A percentile compares a stretch with the other conserved stretches of the same genome.
phyloP scores from a whole-genome alignment of 2,797 vertebrate genomes.

The Tragopan temminckii region DNA sequence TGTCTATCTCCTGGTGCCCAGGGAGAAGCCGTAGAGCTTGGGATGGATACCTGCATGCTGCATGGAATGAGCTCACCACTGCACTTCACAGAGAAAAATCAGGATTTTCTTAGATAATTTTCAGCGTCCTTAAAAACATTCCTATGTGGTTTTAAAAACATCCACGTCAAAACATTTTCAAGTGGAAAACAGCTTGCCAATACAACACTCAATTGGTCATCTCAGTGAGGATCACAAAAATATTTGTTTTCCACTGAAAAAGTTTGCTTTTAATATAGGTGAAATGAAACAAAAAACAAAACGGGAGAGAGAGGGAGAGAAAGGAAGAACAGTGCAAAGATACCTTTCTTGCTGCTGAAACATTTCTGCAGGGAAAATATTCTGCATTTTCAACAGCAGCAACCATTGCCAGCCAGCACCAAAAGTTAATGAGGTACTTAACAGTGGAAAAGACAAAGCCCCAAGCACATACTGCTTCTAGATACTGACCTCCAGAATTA shows the following conservation, averaged over 20 bases:
- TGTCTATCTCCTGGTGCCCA: rapidly evolving
- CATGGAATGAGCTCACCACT: neutral
- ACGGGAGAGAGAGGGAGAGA: neutral
- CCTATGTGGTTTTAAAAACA: neutral
- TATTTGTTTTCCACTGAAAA: neutral
- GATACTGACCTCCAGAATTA: neutral
- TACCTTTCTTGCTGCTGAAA: neutral
- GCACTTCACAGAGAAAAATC: neutral
- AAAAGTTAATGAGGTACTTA: constrained; percentile 17
- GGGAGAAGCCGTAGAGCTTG: neutral
- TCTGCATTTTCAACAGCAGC: neutral
- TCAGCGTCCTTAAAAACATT: neutral
- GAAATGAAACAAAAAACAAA: neutral
- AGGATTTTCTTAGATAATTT: neutral
- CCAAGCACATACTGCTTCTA: neutral
- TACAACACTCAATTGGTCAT: neutral
- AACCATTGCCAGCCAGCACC: neutral
- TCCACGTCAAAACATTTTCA: neutral
- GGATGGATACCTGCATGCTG: neutral
- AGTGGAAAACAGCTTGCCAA: neutral
- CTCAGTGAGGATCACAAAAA: neutral
- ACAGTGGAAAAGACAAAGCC: neutral
- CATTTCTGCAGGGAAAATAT: neutral
- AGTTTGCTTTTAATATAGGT: neutral
- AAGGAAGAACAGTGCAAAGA: neutral